Base-by-base conservation (phyloP, 37 sponge, comb jelly and placozoan species). In the Aphrocallistes beatrix region DNA sequence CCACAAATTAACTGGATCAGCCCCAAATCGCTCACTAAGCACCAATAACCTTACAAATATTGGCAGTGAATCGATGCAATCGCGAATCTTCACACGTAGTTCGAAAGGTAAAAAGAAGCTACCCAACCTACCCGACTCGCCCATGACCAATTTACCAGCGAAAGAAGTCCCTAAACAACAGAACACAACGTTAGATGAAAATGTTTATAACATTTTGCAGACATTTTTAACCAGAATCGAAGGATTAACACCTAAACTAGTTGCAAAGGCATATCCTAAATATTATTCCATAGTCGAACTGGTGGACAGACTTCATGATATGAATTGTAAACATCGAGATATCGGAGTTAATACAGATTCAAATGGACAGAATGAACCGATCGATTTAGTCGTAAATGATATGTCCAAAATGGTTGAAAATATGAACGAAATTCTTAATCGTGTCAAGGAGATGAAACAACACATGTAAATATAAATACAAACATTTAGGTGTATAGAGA, bases 171-270 rank as follows among this genome's bases (percentile, higher is more conserved):
- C 49, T 47, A 47, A 47, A 17, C 10, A 3, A 32, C 25, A 21
- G 3, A 60, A 28, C 17, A 30, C 10, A 60, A 60, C 75, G 1
- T 60, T 60, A 13, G 75, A 30, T 60, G 75, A 60, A 60, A 60
- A 60, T 3, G 25, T 60, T 3, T 30, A 30, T 60, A 60, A 60
- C 34, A 60, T 6, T 60, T 28, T 60, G 25, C 6, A 60, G 10
- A 60, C 75, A 60, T 60, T 60, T 13, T 19, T 60, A 60, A 32
- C 75, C 10, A 3, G 75, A 6, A 60, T 30, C 10, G 75, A 60
- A 3, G 75, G 75, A 6, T 60, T 60, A 60, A 60, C 75, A 32
- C 75, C 75, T 60, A 30, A 60, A 60, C n/a, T 60, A 60, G n/a
- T 60, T 19, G 75, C 75, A 3, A 60, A 13, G n/a, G 75, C 75